These are phyloP conservation scores for Zygogramma bicolorata DNA, from an alignment of 2,888 invertebrate species.

Conservation along the genomic window DNA sequence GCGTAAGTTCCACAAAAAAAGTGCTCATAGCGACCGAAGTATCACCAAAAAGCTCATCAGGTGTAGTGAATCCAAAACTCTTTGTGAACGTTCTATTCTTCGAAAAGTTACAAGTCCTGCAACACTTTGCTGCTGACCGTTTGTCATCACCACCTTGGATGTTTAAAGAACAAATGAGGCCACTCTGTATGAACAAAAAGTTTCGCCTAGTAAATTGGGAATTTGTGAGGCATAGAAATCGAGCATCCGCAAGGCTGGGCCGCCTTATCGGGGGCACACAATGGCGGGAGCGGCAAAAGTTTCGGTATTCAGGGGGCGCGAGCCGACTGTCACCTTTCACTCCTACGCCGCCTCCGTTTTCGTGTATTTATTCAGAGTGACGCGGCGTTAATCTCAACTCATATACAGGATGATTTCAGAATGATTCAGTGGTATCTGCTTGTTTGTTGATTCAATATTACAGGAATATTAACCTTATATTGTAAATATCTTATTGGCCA, in stretches of 20 bases:
- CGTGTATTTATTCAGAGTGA: constrained; percentile 6
- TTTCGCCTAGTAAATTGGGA: constrained; percentile 19
- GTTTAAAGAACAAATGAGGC: no score
- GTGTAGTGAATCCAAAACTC: no score
- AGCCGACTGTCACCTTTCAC: constrained; percentile 29
- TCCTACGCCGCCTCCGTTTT: constrained; percentile 26
- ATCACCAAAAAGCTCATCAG: no score
- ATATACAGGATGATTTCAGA: neutral
- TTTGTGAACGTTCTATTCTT: no score
- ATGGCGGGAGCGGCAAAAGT: constrained; percentile 32
- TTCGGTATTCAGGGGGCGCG: constrained; percentile 27
- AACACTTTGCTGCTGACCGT: no score
- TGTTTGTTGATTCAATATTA: no score
- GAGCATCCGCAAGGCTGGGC: constrained; percentile 9
- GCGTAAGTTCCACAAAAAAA: no score
- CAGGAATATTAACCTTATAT: no score
- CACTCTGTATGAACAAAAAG: neutral
- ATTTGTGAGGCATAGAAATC: constrained; percentile 4
- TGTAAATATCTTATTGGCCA: no score
- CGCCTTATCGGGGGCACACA: constrained; percentile 17
- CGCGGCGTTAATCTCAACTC: neutral
- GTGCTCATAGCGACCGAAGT: no score
- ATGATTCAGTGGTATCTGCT: neutral
- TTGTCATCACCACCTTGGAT: no score
- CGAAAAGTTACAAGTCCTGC: no score